phyloP scores from a whole-genome alignment of 2,797 vertebrate species.

The Diplodus sargus region DNA sequence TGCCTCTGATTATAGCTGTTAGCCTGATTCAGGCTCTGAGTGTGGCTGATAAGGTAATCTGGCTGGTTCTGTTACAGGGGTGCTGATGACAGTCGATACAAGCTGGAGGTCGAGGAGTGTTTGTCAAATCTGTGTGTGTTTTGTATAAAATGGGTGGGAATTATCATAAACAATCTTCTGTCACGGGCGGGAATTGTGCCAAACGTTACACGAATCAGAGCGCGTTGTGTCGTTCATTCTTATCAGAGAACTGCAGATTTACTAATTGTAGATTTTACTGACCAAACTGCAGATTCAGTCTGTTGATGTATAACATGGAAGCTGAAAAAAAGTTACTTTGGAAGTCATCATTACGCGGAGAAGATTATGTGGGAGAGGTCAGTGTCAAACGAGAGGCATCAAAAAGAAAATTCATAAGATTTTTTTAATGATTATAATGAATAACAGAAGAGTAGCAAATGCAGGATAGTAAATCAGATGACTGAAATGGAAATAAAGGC shows the following conservation, averaged over 20 bases:
- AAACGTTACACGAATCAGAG: constrained; percentile 3
- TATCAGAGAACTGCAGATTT: constrained; percentile 27
- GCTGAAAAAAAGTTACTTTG: neutral
- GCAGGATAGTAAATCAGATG: neutral
- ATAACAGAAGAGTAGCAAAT: constrained; percentile 2
- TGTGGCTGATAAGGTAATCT: constrained; percentile 70
- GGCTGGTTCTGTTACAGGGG: constrained; percentile 33
- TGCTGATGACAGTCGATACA: constrained; percentile 38
- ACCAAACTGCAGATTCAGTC: neutral
- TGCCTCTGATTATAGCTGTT: constrained; percentile 55
- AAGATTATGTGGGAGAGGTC: constrained; percentile 10
- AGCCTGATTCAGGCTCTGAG: constrained; percentile 61
- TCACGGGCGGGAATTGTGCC: constrained; percentile 3
- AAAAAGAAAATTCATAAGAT: constrained; percentile 5
- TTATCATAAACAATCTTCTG: constrained; percentile 27
- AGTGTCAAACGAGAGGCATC: neutral
- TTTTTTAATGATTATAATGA: neutral
- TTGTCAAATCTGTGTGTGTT: constrained; percentile 20
- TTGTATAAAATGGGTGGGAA: constrained; percentile 6
- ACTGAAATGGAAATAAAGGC: constrained; percentile 17
- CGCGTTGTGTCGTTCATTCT: neutral
- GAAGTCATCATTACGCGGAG: neutral
- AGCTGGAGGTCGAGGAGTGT: constrained; percentile 19
- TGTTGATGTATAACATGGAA: neutral
- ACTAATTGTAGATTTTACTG: neutral